phyloP scores from a whole-genome alignment of 2,113 vertebrate genomes.

The Ahaetulla prasina region DNA sequence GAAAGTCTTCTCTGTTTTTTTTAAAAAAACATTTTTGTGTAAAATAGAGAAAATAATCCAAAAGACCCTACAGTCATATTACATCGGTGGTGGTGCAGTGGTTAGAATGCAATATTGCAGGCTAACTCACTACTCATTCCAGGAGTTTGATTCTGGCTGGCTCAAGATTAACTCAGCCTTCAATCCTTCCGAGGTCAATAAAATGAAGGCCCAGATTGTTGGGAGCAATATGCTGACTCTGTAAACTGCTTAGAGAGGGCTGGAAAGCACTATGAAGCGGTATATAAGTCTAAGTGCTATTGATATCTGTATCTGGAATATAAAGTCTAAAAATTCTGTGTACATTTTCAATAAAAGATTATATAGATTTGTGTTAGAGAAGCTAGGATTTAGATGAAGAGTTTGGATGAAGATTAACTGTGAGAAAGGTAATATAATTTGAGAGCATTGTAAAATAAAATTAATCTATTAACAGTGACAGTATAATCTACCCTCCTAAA shows the following conservation, averaged over 20 bases:
- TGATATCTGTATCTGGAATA: background rate
- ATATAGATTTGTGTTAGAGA: slow-evolving; percentile 3
- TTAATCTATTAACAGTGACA: slow-evolving; percentile 4
- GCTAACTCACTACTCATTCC: too few relatives aligned
- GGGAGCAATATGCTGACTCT: too few relatives aligned
- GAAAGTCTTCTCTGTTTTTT: background rate
- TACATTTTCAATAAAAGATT: slow-evolving; percentile 17
- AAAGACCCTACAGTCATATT: background rate
- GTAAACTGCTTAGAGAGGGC: too few relatives aligned
- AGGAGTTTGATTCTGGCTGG: too few relatives aligned
- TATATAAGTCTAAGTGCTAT: too few relatives aligned
- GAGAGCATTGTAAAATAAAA: background rate
- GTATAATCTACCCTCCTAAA: background rate
- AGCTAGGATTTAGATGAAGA: background rate
- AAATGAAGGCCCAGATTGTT: too few relatives aligned
- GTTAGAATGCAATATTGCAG: too few relatives aligned
- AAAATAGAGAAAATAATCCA: slow-evolving; percentile 2
- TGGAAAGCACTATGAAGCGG: too few relatives aligned
- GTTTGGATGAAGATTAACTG: slow-evolving; percentile 10
- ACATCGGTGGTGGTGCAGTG: background rate
- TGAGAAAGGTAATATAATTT: background rate
- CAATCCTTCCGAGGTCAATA: too few relatives aligned
- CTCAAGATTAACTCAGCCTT: too few relatives aligned
- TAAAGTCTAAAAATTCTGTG: background rate
- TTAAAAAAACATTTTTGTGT: slow-evolving; percentile 8